Percentiles rank a stretch among this genome's conserved stretches.
Conservation (phyloP, 1,140 invertebrate species). For the Reticulitermes speratus region DNA sequence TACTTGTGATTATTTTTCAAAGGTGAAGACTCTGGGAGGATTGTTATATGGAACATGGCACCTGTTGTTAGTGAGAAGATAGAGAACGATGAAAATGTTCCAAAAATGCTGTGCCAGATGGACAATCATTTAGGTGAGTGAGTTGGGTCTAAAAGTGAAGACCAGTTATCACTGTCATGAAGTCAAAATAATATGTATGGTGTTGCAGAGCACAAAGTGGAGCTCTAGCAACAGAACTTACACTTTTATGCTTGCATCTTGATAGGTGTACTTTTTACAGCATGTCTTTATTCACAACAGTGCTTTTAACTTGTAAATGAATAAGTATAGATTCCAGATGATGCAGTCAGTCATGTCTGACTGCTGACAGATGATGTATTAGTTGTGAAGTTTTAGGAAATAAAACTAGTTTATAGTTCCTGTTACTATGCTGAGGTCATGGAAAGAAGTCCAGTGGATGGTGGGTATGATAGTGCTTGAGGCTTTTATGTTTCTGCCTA, state of each 20-base stretch:
- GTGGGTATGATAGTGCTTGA: too few species aligned
- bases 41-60: slow-evolving; percentile 94
- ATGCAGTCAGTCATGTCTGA: too few species aligned
- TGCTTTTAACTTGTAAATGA: too few species aligned
- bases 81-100: slow-evolving; percentile 76
- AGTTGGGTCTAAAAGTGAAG: not conserved
- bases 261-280: too few species aligned
- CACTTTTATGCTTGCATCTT: not conserved
- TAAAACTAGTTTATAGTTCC: too few species aligned
- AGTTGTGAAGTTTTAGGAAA: too few species aligned
- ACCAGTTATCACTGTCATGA: slow-evolving; percentile 20
- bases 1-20: slow-evolving; percentile 34
- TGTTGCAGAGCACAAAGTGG: not conserved
- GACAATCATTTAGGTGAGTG: slow-evolving; percentile 84
- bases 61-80: slow-evolving; percentile 75
- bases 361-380: too few species aligned
- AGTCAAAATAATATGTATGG: not conserved
- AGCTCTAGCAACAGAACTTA: not conserved
- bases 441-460: too few species aligned
- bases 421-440: too few species aligned
- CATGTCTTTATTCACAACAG: too few species aligned
- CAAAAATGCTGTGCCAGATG: slow-evolving; percentile 93
- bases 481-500: too few species aligned
- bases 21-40: slow-evolving; percentile 76
- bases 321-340: too few species aligned